Evolutionary conservation across 1,140 invertebrate genomes (phyloP), one percentile per base, ranked within the genome.

Genomic region (Eueides isabella): DNA sequence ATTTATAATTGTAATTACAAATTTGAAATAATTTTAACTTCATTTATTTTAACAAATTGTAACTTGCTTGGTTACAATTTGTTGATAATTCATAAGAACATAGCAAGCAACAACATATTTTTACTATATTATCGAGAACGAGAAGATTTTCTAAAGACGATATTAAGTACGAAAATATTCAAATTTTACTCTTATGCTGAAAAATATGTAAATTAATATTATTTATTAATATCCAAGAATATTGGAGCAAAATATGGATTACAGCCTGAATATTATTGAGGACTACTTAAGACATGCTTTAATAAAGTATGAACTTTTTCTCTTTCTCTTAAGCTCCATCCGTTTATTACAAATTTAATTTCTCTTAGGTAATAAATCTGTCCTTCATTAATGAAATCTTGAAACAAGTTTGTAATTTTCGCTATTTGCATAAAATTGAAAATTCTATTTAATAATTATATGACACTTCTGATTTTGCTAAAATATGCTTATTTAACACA

Each of bases 301-400:
- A 23, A 55, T 26, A 55, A 55, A 55, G 48, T 55, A 14, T 26
- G 3, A 23, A 23, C 23, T 55, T 55, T 48, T 55, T 55, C 23
- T 26, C 12, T 26, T 6, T 55, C 44, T 48, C 23, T 55, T 23
- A 55, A 26, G 48, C 48, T 55, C 19, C 19, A 9, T 55, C 48
- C 9, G 19, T 55, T 55, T 26, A 55, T 55, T 26, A 55, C 19
- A 55, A 55, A 55, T 55, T 26, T 55, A 23, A 55, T 55, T 23
- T 55, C 48, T 55, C 48, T 23, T 55, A 55, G 48, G 48, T 55
- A 55, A 55, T 55, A 55, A 55, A 55, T 55, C 23, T 26, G 41
- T 19, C 41, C 6, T 1, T n/a, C n/a, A n/a, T n/a, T n/a, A n/a
- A n/a, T n/a, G 16, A 5, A 44, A n/a, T 44, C n/a, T n/a, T 5